phyloP scores from a whole-genome alignment of 2,797 vertebrate genomes.

The Helicolenus hilgendorfi region DNA sequence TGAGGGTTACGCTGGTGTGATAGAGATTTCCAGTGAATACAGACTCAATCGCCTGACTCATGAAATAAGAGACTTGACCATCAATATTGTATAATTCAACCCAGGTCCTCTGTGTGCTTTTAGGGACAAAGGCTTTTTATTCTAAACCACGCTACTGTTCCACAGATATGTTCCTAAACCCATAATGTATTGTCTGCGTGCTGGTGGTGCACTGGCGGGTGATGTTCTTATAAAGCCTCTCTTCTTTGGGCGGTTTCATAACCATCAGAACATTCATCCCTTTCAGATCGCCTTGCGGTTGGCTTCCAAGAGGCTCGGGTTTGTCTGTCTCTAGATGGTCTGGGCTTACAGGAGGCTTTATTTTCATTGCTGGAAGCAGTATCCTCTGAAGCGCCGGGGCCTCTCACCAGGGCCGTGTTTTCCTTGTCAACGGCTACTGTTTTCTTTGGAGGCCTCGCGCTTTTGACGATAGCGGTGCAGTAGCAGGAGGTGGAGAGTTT shows the following conservation, averaged over 20 bases:
- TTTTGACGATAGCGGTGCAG: conserved; percentile 58
- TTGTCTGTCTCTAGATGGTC: conserved; percentile 65
- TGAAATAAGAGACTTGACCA: not conserved
- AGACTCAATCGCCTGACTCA: not conserved
- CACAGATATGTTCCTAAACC: conserved; percentile 19
- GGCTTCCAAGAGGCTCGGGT: conserved; percentile 54
- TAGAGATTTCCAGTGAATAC: not conserved
- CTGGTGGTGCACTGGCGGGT: not conserved
- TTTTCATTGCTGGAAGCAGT: conserved; percentile 79
- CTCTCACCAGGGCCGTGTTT: conserved; percentile 75
- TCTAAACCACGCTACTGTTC: not conserved
- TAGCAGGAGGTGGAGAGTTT: conserved; percentile 52
- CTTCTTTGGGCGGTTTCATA: conserved; percentile 69
- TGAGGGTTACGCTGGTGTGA: not conserved
- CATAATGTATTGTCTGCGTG: conserved; percentile 18
- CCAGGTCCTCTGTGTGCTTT: not conserved
- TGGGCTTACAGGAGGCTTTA: conserved; percentile 71
- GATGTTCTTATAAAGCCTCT: conserved; percentile 64
- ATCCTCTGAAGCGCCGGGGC: conserved; percentile 66
- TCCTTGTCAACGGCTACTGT: conserved; percentile 85
- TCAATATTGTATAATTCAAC: conserved; percentile 1
- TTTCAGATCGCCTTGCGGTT: conserved; percentile 55
- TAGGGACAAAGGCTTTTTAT: conserved; percentile 11
- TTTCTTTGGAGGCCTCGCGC: conserved; percentile 76
- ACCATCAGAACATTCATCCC: conserved; percentile 62